Conservation (phyloP, 1,140 invertebrate species). For the Drosophila athabasca region DNA sequence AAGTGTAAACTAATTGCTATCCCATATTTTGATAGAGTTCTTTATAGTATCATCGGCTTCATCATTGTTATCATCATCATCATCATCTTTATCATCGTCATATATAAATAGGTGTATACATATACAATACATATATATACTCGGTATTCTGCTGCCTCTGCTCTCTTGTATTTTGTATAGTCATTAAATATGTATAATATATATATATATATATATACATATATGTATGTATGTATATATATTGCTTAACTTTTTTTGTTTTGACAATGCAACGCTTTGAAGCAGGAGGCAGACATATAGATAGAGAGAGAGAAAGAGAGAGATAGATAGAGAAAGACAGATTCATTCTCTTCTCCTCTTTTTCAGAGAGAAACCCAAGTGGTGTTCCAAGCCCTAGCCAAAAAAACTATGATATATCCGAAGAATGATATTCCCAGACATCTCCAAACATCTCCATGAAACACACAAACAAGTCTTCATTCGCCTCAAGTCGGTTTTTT, state of each 20-base stretch:
- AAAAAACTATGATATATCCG: constrained; percentile 2
- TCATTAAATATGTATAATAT: constrained; percentile 75
- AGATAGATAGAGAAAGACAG: constrained; percentile 37
- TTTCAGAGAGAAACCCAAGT: constrained; percentile 13
- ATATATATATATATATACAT: constrained; percentile 43
- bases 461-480: constrained; percentile 52
- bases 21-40: constrained; percentile 68
- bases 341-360: neutral
- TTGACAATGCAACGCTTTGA: constrained; percentile 77
- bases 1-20: constrained; percentile 80
- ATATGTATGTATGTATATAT: constrained; percentile 69
- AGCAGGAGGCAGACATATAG: constrained; percentile 67
- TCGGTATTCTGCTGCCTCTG: constrained; percentile 45
- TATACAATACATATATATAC: constrained; percentile 61
- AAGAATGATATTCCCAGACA: neutral
- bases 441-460: constrained; percentile 26
- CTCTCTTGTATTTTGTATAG: constrained; percentile 44
- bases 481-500: constrained; percentile 27
- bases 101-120: constrained; percentile 69
- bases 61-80: too few relatives aligned
- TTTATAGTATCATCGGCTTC: constrained; percentile 53
- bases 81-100: constrained; percentile 9
- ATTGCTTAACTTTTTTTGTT: constrained; percentile 64
- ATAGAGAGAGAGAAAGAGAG: constrained; percentile 47
- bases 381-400: too few relatives aligned